Conservation (phyloP, 1,140 invertebrate species). For the Drosophila tropicalis region DNA sequence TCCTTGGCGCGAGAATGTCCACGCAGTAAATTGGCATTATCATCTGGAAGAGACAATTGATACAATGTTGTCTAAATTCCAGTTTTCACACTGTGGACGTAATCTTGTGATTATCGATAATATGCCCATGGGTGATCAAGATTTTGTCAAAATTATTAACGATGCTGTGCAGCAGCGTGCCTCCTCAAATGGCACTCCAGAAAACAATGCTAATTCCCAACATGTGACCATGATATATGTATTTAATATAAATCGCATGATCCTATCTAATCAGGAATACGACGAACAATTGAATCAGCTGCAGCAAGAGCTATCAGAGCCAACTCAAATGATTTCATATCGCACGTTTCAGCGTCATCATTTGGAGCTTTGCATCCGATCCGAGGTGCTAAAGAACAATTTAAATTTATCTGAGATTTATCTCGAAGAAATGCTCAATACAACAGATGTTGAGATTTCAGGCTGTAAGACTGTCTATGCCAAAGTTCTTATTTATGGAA, state of each 20-base stretch:
- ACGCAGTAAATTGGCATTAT: constrained; percentile 34
- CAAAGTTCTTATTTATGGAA: constrained; percentile 52
- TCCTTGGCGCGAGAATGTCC: constrained; percentile 56
- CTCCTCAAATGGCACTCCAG: background rate
- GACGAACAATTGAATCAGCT: background rate
- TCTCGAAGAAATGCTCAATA: constrained; percentile 30
- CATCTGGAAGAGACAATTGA: background rate
- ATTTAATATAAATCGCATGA: constrained; percentile 44
- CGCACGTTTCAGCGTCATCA: constrained; percentile 22
- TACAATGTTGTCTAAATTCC: background rate
- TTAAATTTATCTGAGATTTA: constrained; percentile 21
- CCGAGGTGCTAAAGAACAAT: constrained; percentile 18
- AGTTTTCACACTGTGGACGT: constrained; percentile 46
- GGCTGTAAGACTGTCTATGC: constrained; percentile 58
- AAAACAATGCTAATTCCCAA: constrained; percentile 10
- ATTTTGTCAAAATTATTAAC: constrained; percentile 33
- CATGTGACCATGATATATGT: constrained; percentile 50
- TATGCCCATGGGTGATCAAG: constrained; percentile 31
- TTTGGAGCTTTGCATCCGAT: constrained; percentile 42
- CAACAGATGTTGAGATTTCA: constrained; percentile 21
- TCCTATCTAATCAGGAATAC: constrained; percentile 14
- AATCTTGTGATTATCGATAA: constrained; percentile 59
- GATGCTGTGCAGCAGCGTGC: background rate
- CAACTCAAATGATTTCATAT: constrained; percentile 38
- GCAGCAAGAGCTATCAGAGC: constrained; percentile 2